Evolutionary conservation across 2,888 invertebrate genomes (phyloP).

Genomic region (Coelopa pilipes): DNA sequence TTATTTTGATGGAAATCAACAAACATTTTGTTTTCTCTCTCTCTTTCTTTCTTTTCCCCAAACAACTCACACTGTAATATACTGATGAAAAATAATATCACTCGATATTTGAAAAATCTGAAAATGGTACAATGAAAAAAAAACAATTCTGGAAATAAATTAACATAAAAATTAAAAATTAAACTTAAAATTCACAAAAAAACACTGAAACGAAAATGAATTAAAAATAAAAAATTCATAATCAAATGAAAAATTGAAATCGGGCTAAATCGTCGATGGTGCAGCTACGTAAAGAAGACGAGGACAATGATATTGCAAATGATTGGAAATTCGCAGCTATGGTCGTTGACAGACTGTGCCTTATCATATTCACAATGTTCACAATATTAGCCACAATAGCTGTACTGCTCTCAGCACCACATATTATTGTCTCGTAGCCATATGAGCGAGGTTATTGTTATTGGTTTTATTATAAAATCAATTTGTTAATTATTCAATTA

Average conservation of each 20-base stretch:
- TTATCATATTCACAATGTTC: constrained; percentile 99
- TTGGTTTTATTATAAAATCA: constrained; percentile 69
- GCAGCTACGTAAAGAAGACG: constrained; percentile 92
- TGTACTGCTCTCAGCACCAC: constrained; percentile 96
- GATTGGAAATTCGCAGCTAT: constrained; percentile 99
- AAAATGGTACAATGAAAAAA: too few relatives aligned
- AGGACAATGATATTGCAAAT: constrained; percentile 92
- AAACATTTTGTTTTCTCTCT: too few relatives aligned
- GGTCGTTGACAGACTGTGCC: constrained; percentile 99
- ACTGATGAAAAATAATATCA: too few relatives aligned
- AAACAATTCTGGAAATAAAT: background rate
- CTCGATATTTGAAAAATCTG: background rate
- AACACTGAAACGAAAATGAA: background rate
- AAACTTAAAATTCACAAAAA: background rate
- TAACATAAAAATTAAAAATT: background rate
- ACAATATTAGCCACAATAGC: constrained; percentile 97
- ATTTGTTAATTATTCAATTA: constrained; percentile 69
- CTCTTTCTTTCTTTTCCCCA: too few relatives aligned
- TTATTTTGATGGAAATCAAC: too few relatives aligned
- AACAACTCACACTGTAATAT: too few relatives aligned
- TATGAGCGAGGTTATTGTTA: constrained; percentile 69
- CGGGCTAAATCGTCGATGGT: too few relatives aligned
- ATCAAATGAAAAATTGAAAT: background rate
- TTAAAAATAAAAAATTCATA: background rate
- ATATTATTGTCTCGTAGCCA: constrained; percentile 72